These are phyloP conservation scores for Tamandua tetradactyla DNA, from an alignment of 2,797 vertebrate species.

Conservation along the genomic window DNA sequence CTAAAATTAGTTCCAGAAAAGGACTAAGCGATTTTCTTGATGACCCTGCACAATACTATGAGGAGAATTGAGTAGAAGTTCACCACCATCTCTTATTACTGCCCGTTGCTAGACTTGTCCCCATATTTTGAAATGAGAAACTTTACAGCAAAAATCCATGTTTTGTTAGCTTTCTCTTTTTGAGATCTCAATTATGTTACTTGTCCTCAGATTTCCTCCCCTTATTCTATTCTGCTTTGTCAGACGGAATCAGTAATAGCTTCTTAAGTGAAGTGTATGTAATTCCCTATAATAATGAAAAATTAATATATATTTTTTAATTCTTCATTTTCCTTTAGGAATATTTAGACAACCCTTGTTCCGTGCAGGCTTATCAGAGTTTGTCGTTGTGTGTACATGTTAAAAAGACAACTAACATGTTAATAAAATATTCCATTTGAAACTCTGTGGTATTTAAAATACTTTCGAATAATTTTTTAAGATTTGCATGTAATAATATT, in stretches of 20 bases:
- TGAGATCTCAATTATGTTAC: slow-evolving; percentile 98
- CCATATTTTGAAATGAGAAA: slow-evolving; percentile 87
- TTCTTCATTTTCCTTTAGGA: slow-evolving; percentile 70
- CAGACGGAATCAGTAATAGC: slow-evolving; percentile 91
- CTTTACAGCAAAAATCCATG: slow-evolving; percentile 92
- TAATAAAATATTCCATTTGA: slow-evolving; percentile 89
- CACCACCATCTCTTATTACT: slow-evolving; percentile 88
- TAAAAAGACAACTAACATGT: slow-evolving; percentile 65
- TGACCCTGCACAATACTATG: slow-evolving; percentile 88
- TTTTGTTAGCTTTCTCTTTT: slow-evolving; percentile 99
- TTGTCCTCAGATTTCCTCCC: slow-evolving; percentile 79
- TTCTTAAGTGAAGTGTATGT: slow-evolving; percentile 89
- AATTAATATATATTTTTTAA: slow-evolving; percentile 75
- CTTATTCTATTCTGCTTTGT: slow-evolving; percentile 86
- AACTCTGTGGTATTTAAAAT: slow-evolving; percentile 87
- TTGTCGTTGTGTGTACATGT: slow-evolving; percentile 68
- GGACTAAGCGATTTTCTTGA: no score
- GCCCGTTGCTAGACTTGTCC: slow-evolving; percentile 88
- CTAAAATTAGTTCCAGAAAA: no score
- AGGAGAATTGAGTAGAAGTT: slow-evolving; percentile 90
- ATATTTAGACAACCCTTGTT: slow-evolving; percentile 68
- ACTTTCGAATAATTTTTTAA: slow-evolving; percentile 86
- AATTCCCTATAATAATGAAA: slow-evolving; percentile 74
- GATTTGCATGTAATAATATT: slow-evolving; percentile 82
- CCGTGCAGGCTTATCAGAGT: slow-evolving; percentile 63